Conservation (phyloP, 1,140 invertebrate species). For the Scylla paramamosain region DNA sequence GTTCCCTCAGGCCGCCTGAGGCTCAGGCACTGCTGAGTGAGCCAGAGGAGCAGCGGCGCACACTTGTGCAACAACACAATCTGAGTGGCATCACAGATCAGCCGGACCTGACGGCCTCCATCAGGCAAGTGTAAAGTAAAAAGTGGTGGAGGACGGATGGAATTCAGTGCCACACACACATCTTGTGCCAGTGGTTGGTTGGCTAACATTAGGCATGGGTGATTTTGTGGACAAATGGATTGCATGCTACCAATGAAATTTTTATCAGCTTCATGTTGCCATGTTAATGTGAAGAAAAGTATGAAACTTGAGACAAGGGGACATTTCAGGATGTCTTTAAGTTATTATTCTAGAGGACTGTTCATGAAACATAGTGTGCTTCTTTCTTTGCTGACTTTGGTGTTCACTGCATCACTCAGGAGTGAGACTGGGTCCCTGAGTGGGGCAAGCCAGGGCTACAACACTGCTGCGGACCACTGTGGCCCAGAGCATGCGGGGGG, state of each 20-base stretch:
- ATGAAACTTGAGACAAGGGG: neutral
- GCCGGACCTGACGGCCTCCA: slow-evolving; percentile 73
- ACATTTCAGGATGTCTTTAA: neutral
- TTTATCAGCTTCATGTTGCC: no score
- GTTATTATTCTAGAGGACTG: neutral
- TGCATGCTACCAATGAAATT: no score
- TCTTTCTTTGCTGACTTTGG: neutral
- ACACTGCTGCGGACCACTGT: slow-evolving; percentile 58
- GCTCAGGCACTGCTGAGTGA: slow-evolving; percentile 47
- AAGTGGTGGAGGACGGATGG: no score
- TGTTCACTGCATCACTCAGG: slow-evolving; percentile 7
- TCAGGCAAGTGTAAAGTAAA: slow-evolving; percentile 36
- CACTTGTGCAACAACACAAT: slow-evolving; percentile 71
- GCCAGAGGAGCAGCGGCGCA: slow-evolving; percentile 54
- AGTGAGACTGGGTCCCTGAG: slow-evolving; percentile 65
- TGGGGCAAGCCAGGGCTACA: slow-evolving; percentile 36
- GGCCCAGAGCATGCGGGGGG: slow-evolving; percentile 26
- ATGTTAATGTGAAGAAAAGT: neutral
- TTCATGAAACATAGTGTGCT: neutral
- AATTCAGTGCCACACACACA: no score
- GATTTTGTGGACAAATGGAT: no score
- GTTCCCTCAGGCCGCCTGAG: slow-evolving; percentile 51
- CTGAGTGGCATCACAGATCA: slow-evolving; percentile 71
- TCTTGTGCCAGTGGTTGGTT: no score
- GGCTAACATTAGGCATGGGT: no score